phyloP scores from a whole-genome alignment of 2,113 vertebrate genomes.

The Nycticebus coucang region DNA sequence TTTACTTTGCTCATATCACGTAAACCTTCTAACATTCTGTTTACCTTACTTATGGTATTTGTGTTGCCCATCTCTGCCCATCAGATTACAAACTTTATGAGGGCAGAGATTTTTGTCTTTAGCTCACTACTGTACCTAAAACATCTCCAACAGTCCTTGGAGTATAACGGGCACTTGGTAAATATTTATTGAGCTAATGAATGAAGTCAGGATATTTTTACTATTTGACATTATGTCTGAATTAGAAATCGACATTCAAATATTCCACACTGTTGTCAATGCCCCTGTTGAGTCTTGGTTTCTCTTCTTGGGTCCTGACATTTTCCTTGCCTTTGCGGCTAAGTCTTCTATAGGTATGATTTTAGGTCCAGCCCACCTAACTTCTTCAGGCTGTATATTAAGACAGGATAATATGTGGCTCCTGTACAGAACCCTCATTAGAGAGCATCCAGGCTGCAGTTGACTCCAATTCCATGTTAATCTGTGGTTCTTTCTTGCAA shows the following conservation, averaged over 20 bases:
- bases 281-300: conserved; percentile 47
- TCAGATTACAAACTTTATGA: not conserved
- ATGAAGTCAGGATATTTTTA: conserved; percentile 61
- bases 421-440: conserved; percentile 38
- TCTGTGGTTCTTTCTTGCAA: conserved; percentile 78
- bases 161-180: not conserved
- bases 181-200: conserved; percentile 64
- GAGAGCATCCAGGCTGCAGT: conserved; percentile 66
- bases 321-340: conserved; percentile 25
- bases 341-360: conserved; percentile 33
- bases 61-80: not conserved
- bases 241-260: conserved; percentile 62
- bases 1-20: not conserved
- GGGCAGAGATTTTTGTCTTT: not conserved
- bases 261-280: conserved; percentile 45
- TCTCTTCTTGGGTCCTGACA: conserved; percentile 14
- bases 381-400: conserved; percentile 38
- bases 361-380: conserved; percentile 52
- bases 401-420: conserved; percentile 67
- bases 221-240: conserved; percentile 68
- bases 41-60: conserved; percentile 1
- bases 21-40: not conserved
- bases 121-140: not conserved
- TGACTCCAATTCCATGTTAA: conserved; percentile 77
- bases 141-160: not conserved